Evolutionary conservation across 2,797 vertebrate genomes (phyloP).

Genomic region (Mormyrops attenuatus): DNA sequence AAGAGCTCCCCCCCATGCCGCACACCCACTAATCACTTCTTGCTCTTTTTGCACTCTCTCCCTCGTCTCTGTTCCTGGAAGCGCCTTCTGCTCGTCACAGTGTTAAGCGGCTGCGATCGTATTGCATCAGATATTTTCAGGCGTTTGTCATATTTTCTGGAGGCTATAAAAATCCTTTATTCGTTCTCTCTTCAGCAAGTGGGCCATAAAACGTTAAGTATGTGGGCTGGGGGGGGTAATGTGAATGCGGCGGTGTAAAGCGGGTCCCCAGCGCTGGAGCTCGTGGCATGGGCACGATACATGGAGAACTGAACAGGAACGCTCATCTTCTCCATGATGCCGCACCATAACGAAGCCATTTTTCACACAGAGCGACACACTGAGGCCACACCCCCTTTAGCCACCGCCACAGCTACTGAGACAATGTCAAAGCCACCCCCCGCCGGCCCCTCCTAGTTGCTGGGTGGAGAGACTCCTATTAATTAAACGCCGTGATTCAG

Average conservation of each 20-base stretch:
- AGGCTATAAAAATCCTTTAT: conserved; percentile 33
- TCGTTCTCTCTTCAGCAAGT: conserved; percentile 19
- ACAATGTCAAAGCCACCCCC: not conserved
- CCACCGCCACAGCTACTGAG: not conserved
- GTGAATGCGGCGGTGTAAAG: not conserved
- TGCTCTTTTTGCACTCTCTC: not conserved
- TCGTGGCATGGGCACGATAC: not conserved
- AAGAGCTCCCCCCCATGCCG: conserved; percentile 28
- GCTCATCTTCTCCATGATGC: not conserved
- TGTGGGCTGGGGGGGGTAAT: not conserved
- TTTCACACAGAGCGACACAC: not conserved
- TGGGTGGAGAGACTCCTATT: conserved; percentile 53
- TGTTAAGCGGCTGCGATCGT: not conserved
- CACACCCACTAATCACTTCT: not conserved
- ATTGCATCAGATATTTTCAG: conserved; percentile 14
- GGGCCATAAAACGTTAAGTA: conserved; percentile 13
- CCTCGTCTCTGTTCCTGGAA: not conserved
- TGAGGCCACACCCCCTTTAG: not conserved
- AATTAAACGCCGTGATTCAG: conserved; percentile 73
- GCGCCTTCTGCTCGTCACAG: not conserved
- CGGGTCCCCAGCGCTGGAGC: not conserved
- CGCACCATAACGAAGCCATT: not conserved
- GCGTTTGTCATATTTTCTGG: conserved; percentile 10
- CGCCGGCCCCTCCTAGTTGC: not conserved
- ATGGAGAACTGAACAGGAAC: not conserved